Percentiles rank a stretch among this genome's conserved stretches.
phyloP scores from a whole-genome alignment of 2,888 invertebrate genomes.

The Formica aserva region DNA sequence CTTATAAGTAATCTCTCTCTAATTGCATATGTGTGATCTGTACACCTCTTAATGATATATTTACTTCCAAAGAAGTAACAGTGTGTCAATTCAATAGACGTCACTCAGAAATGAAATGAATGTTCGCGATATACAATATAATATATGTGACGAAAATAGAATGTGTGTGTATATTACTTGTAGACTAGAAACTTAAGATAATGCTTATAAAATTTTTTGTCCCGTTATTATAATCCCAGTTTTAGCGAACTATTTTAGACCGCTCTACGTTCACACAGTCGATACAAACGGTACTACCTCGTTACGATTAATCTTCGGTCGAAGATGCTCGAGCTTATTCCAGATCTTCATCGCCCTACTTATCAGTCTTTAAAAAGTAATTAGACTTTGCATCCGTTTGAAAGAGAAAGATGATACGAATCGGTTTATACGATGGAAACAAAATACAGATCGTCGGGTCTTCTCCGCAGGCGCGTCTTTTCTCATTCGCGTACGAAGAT shows the following conservation, averaged over 20 bases:
- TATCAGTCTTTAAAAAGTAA: constrained; percentile 85
- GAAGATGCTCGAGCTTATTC: constrained; percentile 59
- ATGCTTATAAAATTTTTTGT: constrained; percentile 75
- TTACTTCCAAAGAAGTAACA: constrained; percentile 61
- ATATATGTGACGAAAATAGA: constrained; percentile 77
- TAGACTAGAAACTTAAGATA: constrained; percentile 82
- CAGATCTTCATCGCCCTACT: constrained; percentile 68
- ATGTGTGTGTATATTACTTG: constrained; percentile 70
- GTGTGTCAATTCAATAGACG: constrained; percentile 66
- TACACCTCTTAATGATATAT: constrained; percentile 66
- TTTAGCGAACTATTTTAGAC: constrained; percentile 72
- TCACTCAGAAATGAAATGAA: constrained; percentile 70
- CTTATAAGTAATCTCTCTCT: constrained; percentile 27
- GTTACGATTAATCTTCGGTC: constrained; percentile 61
- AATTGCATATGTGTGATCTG: constrained; percentile 67
- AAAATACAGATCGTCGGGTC: constrained; percentile 67
- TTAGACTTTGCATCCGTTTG: constrained; percentile 63
- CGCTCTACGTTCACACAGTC: constrained; percentile 65
- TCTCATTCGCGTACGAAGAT: constrained; percentile 64
- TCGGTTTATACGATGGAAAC: constrained; percentile 66
- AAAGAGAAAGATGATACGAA: constrained; percentile 60
- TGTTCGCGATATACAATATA: constrained; percentile 63
- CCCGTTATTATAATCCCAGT: constrained; percentile 62
- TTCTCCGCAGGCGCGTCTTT: constrained; percentile 27
- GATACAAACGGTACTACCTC: constrained; percentile 68